A percentile compares a stretch with the other conserved stretches of the same genome.
Conservation (phyloP, 64 coral and sea anemone species). For the Orbicella faveolata region DNA sequence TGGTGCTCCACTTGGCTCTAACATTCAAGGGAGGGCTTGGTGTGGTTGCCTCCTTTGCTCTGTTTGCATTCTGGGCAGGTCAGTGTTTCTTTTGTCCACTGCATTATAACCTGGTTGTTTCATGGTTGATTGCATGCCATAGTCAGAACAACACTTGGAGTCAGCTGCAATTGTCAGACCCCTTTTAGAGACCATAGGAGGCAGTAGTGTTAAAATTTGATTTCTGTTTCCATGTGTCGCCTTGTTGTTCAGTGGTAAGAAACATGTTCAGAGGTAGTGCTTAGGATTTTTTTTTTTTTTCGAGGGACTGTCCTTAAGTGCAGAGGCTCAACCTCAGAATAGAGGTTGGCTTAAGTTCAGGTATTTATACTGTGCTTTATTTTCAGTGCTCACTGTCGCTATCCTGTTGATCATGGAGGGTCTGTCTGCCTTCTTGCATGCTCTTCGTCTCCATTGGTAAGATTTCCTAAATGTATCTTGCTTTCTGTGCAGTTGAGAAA, state of each 20-base stretch:
- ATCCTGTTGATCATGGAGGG: constrained; percentile 97
- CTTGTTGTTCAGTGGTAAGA: too few species aligned
- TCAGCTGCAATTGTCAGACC: too few species aligned
- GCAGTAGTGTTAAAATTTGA: too few species aligned
- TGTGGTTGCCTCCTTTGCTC: constrained; percentile 56
- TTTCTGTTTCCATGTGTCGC: too few species aligned
- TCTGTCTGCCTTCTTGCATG: constrained; percentile 94
- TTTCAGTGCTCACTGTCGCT: constrained; percentile 63
- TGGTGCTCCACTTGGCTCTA: constrained; percentile 74
- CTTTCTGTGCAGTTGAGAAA: not conserved
- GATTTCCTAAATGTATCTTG: not conserved
- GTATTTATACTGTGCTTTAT: not conserved
- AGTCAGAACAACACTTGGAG: too few species aligned
- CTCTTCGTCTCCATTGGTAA: constrained; percentile 99
- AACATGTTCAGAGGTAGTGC: too few species aligned
- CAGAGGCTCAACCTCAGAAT: too few species aligned
- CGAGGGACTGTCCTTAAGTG: too few species aligned
- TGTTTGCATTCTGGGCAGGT: constrained; percentile 95
- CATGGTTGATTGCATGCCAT: not conserved
- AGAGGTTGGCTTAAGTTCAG: too few species aligned
- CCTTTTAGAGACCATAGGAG: too few species aligned
- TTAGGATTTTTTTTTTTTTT: too few species aligned
- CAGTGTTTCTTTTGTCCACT: not conserved
- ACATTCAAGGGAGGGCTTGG: constrained; percentile 47
- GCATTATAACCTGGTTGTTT: too few species aligned